Evolutionary conservation across 2,113 vertebrate genomes (phyloP), one percentile per base, ranked within the genome.

Genomic region (Eonycteris spelaea): DNA sequence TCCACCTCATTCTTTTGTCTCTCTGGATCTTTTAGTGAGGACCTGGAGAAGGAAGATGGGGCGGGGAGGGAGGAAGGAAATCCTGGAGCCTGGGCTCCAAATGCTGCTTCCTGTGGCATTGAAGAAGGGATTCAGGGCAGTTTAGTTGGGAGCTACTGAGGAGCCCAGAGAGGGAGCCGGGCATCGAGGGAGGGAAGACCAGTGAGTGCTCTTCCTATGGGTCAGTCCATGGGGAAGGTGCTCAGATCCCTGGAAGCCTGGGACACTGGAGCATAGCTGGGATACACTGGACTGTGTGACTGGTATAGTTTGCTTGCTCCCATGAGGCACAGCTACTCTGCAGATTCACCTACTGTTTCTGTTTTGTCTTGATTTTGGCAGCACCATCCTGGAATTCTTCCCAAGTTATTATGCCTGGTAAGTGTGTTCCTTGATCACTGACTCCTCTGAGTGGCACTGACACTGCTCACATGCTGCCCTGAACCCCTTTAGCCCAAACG

Each of bases 351-450:
- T 74, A 35, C 15, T 63, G 74, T 91, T 91, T 95, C 78, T 85
- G 8, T 67, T 85, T 67, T 94, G 40, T 75, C 78, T 84, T 91
- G 55, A 84, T 93, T 84, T 95, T 96, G 48, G 30, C 63, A 97
- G 96, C 51, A 90, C 80, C 63, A 83, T 95, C 83, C 55, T 95
- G 16, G 83, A 95, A 78, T 43, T 95, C 63, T 97, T 97, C 78
- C 87, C 70, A 95, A 78, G 71, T 38, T 95, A 84, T 40, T 78
- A 65, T 0, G 33, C 70, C 84, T 97, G 71, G 94, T 97, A 94
- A 73, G 86, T 51, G 7, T 59, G n/a, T 59, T 83, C 33, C 38
- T 67, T 28, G 3, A 61, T 73, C 24, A 57, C 19, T 33, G 24
- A 48, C 40, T 67, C 40, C 45, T 91, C 51, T 77, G 18, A 33